phyloP scores from a whole-genome alignment of 2,797 vertebrate genomes.

The Sebastes ruberrimus region DNA sequence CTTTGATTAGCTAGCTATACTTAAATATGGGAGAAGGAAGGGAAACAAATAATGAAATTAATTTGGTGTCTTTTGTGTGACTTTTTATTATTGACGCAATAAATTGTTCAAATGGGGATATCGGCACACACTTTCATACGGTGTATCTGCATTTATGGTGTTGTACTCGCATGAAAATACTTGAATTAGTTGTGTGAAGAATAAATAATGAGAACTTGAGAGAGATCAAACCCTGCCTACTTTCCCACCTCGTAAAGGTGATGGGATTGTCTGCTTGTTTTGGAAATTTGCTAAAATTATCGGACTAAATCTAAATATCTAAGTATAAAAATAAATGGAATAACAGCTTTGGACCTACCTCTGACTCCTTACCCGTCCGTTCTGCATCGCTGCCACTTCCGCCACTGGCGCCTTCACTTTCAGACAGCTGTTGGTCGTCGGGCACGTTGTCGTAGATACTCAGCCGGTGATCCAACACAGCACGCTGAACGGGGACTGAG shows the following conservation, averaged over 20 bases:
- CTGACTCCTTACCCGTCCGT: slow-evolving; percentile 22
- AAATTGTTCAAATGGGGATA: not conserved
- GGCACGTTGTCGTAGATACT: slow-evolving; percentile 92
- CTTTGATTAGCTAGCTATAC: no score
- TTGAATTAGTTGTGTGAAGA: not conserved
- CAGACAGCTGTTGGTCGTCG: slow-evolving; percentile 30
- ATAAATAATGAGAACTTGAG: not conserved
- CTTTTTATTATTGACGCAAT: not conserved
- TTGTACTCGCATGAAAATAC: not conserved
- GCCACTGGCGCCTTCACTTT: slow-evolving; percentile 35
- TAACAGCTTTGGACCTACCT: slow-evolving; percentile 43
- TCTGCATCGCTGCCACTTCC: slow-evolving; percentile 39
- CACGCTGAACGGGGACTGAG: slow-evolving; percentile 38
- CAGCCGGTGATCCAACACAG: slow-evolving; percentile 68
- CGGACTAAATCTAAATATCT: not conserved
- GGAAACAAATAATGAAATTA: no score
- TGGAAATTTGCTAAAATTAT: not conserved
- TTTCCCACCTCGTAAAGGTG: not conserved
- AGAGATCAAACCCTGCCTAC: not conserved
- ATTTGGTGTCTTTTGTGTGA: no score
- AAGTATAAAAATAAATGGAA: not conserved
- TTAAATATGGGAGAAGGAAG: no score
- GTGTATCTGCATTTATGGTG: not conserved
- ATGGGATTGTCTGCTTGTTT: not conserved
- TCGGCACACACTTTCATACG: not conserved